Evolutionary conservation across 2,888 invertebrate species (phyloP).

Genomic region (Drosophila histrio): DNA sequence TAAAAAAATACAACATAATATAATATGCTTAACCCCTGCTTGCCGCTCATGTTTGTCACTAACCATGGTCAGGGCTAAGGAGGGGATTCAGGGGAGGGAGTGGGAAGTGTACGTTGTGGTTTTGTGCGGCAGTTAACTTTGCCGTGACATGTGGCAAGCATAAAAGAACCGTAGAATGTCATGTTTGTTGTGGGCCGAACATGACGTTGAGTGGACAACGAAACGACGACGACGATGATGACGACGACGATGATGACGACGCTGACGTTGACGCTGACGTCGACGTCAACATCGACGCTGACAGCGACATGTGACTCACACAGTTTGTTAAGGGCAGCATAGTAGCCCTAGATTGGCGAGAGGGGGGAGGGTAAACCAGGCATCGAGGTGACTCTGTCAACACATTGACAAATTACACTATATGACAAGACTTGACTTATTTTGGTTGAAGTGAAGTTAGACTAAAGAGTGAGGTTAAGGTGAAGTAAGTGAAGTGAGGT

Average conservation of each 20-base stretch:
- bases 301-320: constrained; percentile 23
- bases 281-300: constrained; percentile 4
- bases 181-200: constrained; percentile 75
- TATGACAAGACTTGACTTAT: constrained; percentile 12
- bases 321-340: constrained; percentile 10
- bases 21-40: constrained; percentile 54
- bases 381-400: constrained; percentile 52
- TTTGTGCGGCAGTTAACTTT: constrained; percentile 69
- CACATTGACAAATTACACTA: constrained; percentile 68
- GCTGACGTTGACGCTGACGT: constrained; percentile 6
- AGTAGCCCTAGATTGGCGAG: constrained; percentile 3
- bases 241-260: constrained; percentile 4
- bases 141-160: constrained; percentile 76
- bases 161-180: constrained; percentile 79
- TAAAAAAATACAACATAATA: constrained; percentile 61
- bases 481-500: neutral
- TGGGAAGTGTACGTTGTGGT: constrained; percentile 16
- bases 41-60: constrained; percentile 16
- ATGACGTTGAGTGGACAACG: constrained; percentile 71
- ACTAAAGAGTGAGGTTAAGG: neutral
- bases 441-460: neutral
- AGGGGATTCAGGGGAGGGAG: neutral
- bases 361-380: neutral
- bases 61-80: constrained; percentile 4
- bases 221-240: constrained; percentile 25